Percentiles rank a stretch among this genome's conserved stretches.
Conservation (phyloP, 1,140 invertebrate species). For the Drosophila willistoni region DNA sequence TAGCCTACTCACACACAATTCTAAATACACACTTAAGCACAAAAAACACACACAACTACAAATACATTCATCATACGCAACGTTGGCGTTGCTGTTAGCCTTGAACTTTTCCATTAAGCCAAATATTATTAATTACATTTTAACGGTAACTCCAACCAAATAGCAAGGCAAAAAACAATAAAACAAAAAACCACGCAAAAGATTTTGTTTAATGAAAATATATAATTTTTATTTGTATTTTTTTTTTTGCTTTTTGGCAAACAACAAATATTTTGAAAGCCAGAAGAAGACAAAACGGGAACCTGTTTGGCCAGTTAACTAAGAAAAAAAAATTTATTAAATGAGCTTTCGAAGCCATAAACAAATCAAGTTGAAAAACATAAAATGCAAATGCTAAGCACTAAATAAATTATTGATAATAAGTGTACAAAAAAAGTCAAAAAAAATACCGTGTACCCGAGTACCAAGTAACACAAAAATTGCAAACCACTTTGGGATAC, state of each 20-base stretch:
- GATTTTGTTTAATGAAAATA: constrained; percentile 27
- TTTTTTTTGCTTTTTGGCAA: constrained; percentile 1
- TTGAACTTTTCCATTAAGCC: constrained; percentile 57
- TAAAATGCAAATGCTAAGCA: constrained; percentile 72
- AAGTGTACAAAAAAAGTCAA: constrained; percentile 53
- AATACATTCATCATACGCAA: constrained; percentile 46
- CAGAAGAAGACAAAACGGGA: constrained; percentile 25
- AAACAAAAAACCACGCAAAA: constrained; percentile 40
- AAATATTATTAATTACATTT: constrained; percentile 75
- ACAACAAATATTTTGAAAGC: background rate
- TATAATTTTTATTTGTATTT: background rate
- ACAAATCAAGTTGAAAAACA: constrained; percentile 26
- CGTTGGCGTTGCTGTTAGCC: constrained; percentile 51
- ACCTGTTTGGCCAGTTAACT: constrained; percentile 50
- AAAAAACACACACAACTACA: background rate
- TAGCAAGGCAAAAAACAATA: constrained; percentile 27
- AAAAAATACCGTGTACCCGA: background rate
- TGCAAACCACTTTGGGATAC: constrained; percentile 48
- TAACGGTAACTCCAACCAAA: constrained; percentile 55
- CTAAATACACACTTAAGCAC: constrained; percentile 12
- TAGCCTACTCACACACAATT: constrained; percentile 68
- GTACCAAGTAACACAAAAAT: constrained; percentile 33
- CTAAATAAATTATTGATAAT: constrained; percentile 74
- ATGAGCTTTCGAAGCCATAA: constrained; percentile 50
- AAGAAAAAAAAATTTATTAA: constrained; percentile 44